Conservation (phyloP, 1,140 invertebrate genomes). For the Odontomachus brunneus region DNA sequence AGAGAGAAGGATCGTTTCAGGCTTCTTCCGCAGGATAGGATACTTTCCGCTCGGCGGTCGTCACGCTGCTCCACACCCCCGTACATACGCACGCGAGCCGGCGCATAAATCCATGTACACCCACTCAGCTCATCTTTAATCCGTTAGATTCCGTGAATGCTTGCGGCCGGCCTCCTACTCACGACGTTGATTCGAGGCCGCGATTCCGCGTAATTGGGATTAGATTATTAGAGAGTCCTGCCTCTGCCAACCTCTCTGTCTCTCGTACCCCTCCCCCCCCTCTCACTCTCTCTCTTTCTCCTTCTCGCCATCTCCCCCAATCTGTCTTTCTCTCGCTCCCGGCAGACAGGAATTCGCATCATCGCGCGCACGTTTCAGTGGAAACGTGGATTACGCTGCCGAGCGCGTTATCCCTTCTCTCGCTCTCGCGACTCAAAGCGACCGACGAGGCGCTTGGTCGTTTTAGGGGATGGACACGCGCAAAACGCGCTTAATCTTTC, state of each 20-base stretch:
- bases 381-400: constrained; percentile 32
- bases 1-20: constrained; percentile 51
- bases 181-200: constrained; percentile 65
- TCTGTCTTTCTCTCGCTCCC: constrained; percentile 53
- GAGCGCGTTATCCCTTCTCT: constrained; percentile 44
- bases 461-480: constrained; percentile 25
- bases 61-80: constrained; percentile 63
- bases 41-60: constrained; percentile 15
- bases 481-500: no score
- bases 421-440: constrained; percentile 35
- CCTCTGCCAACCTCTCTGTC: not conserved
- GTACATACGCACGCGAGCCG: constrained; percentile 68
- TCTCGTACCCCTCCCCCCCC: no score
- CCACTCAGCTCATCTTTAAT: constrained; percentile 63
- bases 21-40: constrained; percentile 72
- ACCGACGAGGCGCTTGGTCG: not conserved
- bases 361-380: constrained; percentile 35
- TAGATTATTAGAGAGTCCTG: constrained; percentile 77
- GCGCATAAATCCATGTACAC: constrained; percentile 68
- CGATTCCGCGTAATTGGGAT: constrained; percentile 77
- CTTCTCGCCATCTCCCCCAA: no score
- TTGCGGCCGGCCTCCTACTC: constrained; percentile 56
- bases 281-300: not conserved
- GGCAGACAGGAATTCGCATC: constrained; percentile 51
- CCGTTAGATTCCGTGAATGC: constrained; percentile 78